Evolutionary conservation across 2,113 vertebrate species (phyloP), one percentile per base, ranked within the genome.

Genomic region (Rattus rattus): DNA sequence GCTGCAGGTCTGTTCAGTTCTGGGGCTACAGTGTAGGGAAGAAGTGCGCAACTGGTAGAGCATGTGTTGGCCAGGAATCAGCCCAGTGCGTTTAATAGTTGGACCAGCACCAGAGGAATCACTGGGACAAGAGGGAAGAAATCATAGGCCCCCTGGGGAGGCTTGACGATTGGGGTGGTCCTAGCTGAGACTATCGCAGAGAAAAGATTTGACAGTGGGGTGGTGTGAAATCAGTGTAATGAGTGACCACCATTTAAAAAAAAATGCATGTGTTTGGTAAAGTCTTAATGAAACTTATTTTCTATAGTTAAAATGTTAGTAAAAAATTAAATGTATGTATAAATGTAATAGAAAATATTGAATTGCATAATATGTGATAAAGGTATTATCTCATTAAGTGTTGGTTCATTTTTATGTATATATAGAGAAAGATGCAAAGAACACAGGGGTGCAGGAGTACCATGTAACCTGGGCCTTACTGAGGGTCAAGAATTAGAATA

Each of bases 91-190:
- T 43, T 89, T 28, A n/a, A 52, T 2, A 13, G 14, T 33, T 84
- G 16, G 56, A 59, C 14, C 14, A 28, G 77, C 30, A n/a, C 43
- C 20, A 5, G 76, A n/a, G 52, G 36, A n/a, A 20, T 28, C 19
- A 0, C 0, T 47, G 6, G 12, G 12, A 26, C n/a, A n/a, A 33
- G 36, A 61, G 1, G 4, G 28, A 47, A 16, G 47, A 28, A 9
- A 26, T 19, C 43, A 24, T 30, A 67, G 12, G 24, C n/a, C 69
- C 30, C 63, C 43, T 3, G 1, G 63, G 7, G 63, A 22, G 52
- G 47, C 30, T 6, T 0, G 1, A 73, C 52, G n/a, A 49, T 24
- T 17, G 69, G 20, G n/a, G 49, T 24, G 28, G 47, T 61, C 22
- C 13, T 2, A 61, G 75, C 79, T 13, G 30, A 26, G 52, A 28